Evolutionary conservation across 2,888 invertebrate species (phyloP).

Genomic region (Podabrus alpinus): DNA sequence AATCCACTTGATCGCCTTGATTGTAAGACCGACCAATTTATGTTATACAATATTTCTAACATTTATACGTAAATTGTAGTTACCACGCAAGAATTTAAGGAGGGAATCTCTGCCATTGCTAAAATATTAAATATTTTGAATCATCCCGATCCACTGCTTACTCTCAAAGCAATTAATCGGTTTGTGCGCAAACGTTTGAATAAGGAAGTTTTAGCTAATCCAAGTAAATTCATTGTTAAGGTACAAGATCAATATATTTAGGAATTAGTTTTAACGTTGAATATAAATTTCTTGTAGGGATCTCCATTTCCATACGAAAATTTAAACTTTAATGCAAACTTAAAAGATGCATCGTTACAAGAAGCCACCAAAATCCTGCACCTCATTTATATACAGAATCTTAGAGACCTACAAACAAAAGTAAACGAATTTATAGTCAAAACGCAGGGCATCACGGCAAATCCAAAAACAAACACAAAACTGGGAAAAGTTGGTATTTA

Average conservation of each 20-base stretch:
- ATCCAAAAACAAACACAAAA: constrained; percentile 95
- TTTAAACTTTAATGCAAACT: constrained; percentile 68
- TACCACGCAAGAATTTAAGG: constrained; percentile 78
- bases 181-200: constrained; percentile 65
- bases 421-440: constrained; percentile 94
- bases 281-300: constrained; percentile 55
- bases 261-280: background rate
- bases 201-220: constrained; percentile 62
- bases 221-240: constrained; percentile 57
- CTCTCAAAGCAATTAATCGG: constrained; percentile 70
- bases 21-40: constrained; percentile 64
- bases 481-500: constrained; percentile 88
- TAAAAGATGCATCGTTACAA: constrained; percentile 67
- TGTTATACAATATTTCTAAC: constrained; percentile 46
- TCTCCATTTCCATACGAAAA: constrained; percentile 72
- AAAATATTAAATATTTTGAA: constrained; percentile 77
- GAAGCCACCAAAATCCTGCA: constrained; percentile 78
- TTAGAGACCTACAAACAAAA: constrained; percentile 85
- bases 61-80: constrained; percentile 64
- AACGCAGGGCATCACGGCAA: constrained; percentile 90
- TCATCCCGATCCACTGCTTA: constrained; percentile 80
- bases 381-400: constrained; percentile 80
- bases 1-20: constrained; percentile 86
- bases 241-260: constrained; percentile 35
- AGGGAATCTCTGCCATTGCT: constrained; percentile 80